A percentile compares a stretch with the other conserved stretches of the same genome.
phyloP scores from a whole-genome alignment of 1,140 invertebrate genomes.

The Drosophila insularis region DNA sequence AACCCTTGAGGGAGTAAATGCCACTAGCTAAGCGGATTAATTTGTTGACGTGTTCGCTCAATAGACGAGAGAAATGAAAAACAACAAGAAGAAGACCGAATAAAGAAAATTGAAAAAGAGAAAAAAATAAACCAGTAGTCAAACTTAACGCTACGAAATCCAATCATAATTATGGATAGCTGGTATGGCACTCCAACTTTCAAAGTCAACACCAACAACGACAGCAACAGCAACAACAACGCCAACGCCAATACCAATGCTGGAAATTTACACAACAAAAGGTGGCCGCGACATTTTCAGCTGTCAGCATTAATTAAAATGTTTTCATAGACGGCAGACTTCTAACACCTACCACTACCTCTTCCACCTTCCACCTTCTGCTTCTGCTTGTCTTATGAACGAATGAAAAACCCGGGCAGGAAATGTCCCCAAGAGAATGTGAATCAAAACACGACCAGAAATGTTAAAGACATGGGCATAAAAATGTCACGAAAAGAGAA shows the following conservation, averaged over 20 bases:
- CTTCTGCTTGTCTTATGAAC: neutral
- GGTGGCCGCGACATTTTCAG: conserved; percentile 71
- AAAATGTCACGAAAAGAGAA: conserved; percentile 60
- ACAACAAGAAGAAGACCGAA: conserved; percentile 14
- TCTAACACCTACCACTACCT: conserved; percentile 57
- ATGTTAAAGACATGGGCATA: conserved; percentile 49
- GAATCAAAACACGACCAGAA: conserved; percentile 63
- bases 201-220: neutral
- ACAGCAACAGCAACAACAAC: neutral
- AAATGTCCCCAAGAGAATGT: conserved; percentile 56
- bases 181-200: neutral
- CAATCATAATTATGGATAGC: conserved; percentile 70
- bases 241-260: conserved; percentile 28
- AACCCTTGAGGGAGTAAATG: conserved; percentile 57
- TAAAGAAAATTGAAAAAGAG: conserved; percentile 23
- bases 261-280: conserved; percentile 75
- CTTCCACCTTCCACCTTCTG: neutral
- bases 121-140: conserved; percentile 42
- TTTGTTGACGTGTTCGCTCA: conserved; percentile 69
- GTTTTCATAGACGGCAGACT: conserved; percentile 61
- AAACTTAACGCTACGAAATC: conserved; percentile 53
- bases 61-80: conserved; percentile 29
- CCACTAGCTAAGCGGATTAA: conserved; percentile 68
- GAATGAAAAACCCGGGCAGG: conserved; percentile 36
- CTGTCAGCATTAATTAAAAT: conserved; percentile 80